Evolutionary conservation across 2,888 invertebrate genomes (phyloP).

Genomic region (Apotomis capreana): DNA sequence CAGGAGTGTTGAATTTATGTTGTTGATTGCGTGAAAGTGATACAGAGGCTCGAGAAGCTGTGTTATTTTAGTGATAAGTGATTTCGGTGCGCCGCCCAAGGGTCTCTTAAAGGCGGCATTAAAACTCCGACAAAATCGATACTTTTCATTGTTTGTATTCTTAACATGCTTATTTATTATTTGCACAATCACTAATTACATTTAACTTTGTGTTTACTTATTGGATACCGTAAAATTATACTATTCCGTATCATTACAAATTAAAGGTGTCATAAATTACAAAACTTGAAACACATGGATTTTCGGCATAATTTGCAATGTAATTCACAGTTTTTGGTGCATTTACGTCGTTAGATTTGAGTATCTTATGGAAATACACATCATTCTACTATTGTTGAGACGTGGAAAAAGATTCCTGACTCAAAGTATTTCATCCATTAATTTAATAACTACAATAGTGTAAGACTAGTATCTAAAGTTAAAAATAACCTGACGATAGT

Average conservation of each 20-base stretch:
- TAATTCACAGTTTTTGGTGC: background rate
- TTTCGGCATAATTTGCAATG: slow-evolving; percentile 8
- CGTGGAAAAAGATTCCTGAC: background rate
- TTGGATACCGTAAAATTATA: background rate
- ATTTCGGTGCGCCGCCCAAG: slow-evolving; percentile 31
- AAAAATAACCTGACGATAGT: slow-evolving; percentile 1
- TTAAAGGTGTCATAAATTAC: background rate
- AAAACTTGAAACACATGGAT: slow-evolving; percentile 1
- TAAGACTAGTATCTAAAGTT: slow-evolving; percentile 4
- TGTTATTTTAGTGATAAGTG: slow-evolving; percentile 37
- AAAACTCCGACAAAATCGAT: slow-evolving; percentile 27
- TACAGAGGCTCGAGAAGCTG: slow-evolving; percentile 7
- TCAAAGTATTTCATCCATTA: background rate
- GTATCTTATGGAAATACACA: background rate
- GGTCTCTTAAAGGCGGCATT: slow-evolving; percentile 31
- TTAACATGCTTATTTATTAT: slow-evolving; percentile 11
- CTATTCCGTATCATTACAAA: background rate
- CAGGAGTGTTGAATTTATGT: background rate
- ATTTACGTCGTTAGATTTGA: background rate
- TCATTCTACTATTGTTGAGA: background rate
- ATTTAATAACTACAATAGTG: background rate
- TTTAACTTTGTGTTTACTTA: background rate
- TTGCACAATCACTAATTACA: background rate
- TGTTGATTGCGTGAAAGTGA: slow-evolving; percentile 19
- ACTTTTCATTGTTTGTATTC: slow-evolving; percentile 29